Base-by-base conservation (phyloP, 1,140 invertebrate genomes). In the Caenorhabditis latens region DNA sequence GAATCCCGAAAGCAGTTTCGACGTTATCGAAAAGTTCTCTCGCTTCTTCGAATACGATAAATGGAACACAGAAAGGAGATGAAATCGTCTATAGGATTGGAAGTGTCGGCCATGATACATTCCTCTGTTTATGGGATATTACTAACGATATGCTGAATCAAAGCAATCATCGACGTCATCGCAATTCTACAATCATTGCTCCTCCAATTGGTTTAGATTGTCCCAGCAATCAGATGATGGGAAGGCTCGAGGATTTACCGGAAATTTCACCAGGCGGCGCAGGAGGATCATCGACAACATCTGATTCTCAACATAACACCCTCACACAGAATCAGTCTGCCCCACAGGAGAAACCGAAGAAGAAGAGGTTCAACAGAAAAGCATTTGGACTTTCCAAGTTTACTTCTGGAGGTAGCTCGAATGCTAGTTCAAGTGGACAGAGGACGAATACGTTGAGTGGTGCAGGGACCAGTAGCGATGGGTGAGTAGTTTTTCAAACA, bases 61-160 rank as follows among this genome's bases (percentile, higher is more conserved):
- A 32, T 32, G 46, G 24, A 16, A 57, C 85, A 42, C 48, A 13
- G 43, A 7, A 11, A 32, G n/a, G 16, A 53, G 16, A 83, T n/a
- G 43, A 43, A 16, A 42, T 86, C 19, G 79, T 84, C 21, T 98
- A 98, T 93, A 94, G 97, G 86, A 94, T 99, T 88, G 97, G 97
- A n/a, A 97, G 97, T 87, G 97, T 99, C 2, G 97, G 97, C 21
- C 97, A 99, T 93, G 98, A 99, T 93, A 99, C 98, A 42, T 96
- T 98, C 93, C 93, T 99, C 65, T 99, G 98, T 94, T 94, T 99
- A 75, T 99, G 98, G 98, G 98, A 99, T 93, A 95, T 99, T 40
- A 98, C 97, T 21, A 97, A 99, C 91, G 97, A 99, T 93, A 95
- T 98, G 63, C 93, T 99, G 50, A 94, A 93, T 85, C 85, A 86